Conservation (phyloP, 2,113 vertebrate species). For the Thalassoma bifasciatum region DNA sequence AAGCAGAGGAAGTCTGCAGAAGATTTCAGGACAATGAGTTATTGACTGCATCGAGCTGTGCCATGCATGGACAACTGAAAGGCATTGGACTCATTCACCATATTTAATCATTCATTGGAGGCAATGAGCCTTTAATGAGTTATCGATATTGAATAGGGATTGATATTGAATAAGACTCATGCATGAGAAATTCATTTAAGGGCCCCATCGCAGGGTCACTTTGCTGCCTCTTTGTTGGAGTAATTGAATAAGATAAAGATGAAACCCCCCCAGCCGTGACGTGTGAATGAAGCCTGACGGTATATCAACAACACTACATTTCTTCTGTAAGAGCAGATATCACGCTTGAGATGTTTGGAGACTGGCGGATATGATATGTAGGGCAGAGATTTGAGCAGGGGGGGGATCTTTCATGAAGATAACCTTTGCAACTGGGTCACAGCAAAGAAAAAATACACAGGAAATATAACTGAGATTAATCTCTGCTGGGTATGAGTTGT, state of each 20-base stretch:
- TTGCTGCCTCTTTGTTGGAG: background rate
- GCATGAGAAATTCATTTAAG: slow-evolving; percentile 45
- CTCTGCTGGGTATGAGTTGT: slow-evolving; percentile 29
- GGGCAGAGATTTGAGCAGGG: slow-evolving; percentile 24
- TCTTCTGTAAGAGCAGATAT: background rate
- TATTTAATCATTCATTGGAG: slow-evolving; percentile 50
- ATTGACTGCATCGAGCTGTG: slow-evolving; percentile 53
- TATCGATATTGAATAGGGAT: slow-evolving; percentile 47
- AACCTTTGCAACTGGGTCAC: slow-evolving; percentile 59
- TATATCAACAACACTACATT: slow-evolving; percentile 6
- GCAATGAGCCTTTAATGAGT: slow-evolving; percentile 44
- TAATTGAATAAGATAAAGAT: slow-evolving; percentile 22
- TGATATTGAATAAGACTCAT: slow-evolving; percentile 50
- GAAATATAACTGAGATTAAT: slow-evolving; percentile 55
- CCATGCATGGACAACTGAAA: slow-evolving; percentile 56
- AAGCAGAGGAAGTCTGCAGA: slow-evolving; percentile 1
- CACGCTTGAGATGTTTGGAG: slow-evolving; percentile 21
- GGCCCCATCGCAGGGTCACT: slow-evolving; percentile 6
- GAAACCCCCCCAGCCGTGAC: slow-evolving; percentile 21
- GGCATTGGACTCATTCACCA: slow-evolving; percentile 39
- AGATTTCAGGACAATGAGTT: slow-evolving; percentile 47
- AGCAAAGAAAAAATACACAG: slow-evolving; percentile 9
- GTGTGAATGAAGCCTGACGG: slow-evolving; percentile 11
- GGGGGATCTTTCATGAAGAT: slow-evolving; percentile 33
- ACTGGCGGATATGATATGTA: slow-evolving; percentile 32